Percentiles rank a stretch among this genome's conserved stretches.
These are phyloP conservation scores for Drosophila orena DNA, from an alignment of 1,140 invertebrate species.

Conservation along the genomic window DNA sequence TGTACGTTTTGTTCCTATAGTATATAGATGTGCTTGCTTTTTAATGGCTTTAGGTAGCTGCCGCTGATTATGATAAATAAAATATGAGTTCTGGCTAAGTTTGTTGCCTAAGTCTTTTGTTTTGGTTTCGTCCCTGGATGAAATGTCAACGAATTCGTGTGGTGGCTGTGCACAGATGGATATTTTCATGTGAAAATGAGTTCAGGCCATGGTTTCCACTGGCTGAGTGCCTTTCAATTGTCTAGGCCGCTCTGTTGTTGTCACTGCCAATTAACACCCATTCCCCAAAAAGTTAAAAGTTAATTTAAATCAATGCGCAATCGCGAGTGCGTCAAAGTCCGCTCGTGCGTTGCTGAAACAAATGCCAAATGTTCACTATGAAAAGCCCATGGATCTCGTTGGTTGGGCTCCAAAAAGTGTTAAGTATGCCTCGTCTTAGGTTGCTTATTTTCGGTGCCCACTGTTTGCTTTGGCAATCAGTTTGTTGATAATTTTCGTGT, in stretches of 20 bases:
- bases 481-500: slow-evolving; percentile 80
- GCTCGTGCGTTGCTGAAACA: slow-evolving; percentile 80
- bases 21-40: slow-evolving; percentile 17
- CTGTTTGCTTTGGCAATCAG: slow-evolving; percentile 74
- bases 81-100: slow-evolving; percentile 77
- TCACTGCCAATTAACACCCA: slow-evolving; percentile 65
- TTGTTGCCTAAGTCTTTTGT: slow-evolving; percentile 68
- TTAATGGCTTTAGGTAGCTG: slow-evolving; percentile 53
- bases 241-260: slow-evolving; percentile 58
- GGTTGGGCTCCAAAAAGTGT: slow-evolving; percentile 82
- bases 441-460: slow-evolving; percentile 43
- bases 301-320: slow-evolving; percentile 80
- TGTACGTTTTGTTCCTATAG: slow-evolving; percentile 29
- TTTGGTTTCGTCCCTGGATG: slow-evolving; percentile 1
- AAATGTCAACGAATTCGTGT: slow-evolving; percentile 74
- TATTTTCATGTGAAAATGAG: slow-evolving; percentile 68
- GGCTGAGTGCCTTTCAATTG: slow-evolving; percentile 51
- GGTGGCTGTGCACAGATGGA: slow-evolving; percentile 22
- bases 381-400: slow-evolving; percentile 53
- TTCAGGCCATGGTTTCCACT: slow-evolving; percentile 27
- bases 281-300: slow-evolving; percentile 57
- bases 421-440: slow-evolving; percentile 68
- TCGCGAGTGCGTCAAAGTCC: slow-evolving; percentile 33
- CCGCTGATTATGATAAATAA: slow-evolving; percentile 66
- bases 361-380: slow-evolving; percentile 59